A percentile compares a stretch with the other conserved stretches of the same genome.
phyloP scores from a whole-genome alignment of 2,888 invertebrate genomes.

The Caenorhabditis sp. region DNA sequence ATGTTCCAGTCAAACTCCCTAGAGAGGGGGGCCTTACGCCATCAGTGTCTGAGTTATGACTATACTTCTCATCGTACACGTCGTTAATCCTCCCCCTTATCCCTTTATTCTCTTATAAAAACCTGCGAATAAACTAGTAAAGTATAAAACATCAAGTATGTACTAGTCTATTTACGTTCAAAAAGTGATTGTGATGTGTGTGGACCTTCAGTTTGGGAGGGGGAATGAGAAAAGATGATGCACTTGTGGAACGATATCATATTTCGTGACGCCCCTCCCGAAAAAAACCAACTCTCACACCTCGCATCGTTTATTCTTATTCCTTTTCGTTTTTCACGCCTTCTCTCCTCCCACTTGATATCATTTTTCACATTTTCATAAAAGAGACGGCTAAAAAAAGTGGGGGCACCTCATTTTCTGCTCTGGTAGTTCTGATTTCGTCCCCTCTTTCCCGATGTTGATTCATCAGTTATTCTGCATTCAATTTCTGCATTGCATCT shows the following conservation, averaged over 20 bases:
- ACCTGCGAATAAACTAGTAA: slow-evolving; percentile 35
- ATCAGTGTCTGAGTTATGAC: slow-evolving; percentile 38
- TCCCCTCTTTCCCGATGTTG: slow-evolving; percentile 3
- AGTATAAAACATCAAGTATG: no score
- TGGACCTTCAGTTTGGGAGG: background rate
- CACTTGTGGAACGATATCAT: slow-evolving; percentile 25
- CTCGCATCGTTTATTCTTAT: slow-evolving; percentile 5
- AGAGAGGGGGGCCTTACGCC: slow-evolving; percentile 7
- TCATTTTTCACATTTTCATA: slow-evolving; percentile 22
- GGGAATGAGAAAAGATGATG: no score
- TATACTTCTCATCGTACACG: no score
- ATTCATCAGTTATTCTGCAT: slow-evolving; percentile 35
- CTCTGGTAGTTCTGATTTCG: slow-evolving; percentile 15
- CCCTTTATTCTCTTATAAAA: slow-evolving; percentile 12
- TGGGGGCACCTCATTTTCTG: slow-evolving; percentile 9
- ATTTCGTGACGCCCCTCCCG: no score
- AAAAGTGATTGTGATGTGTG: slow-evolving; percentile 19
- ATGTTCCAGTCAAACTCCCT: background rate
- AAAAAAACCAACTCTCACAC: slow-evolving; percentile 14
- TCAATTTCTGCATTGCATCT: background rate
- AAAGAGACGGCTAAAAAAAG: background rate
- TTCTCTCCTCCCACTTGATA: slow-evolving; percentile 34
- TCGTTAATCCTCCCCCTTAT: no score
- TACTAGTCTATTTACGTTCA: background rate
- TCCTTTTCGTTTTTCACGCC: slow-evolving; percentile 27